Conservation (phyloP, 2,888 invertebrate species). For the Adelphocoris suturalis region DNA sequence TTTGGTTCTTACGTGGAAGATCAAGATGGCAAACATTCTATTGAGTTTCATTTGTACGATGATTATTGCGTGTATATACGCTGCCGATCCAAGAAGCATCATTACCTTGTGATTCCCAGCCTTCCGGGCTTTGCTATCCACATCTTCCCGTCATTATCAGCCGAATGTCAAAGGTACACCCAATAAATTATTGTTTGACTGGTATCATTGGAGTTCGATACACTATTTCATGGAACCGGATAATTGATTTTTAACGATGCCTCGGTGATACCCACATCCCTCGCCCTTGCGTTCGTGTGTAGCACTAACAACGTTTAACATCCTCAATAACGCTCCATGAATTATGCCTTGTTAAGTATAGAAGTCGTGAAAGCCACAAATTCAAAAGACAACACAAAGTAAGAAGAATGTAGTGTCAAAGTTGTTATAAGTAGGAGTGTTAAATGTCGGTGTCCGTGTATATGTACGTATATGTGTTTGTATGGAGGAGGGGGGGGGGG, state of each 20-base stretch:
- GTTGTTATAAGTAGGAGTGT: slow-evolving; percentile 45
- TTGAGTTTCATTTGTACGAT: too few relatives aligned
- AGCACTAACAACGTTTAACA: slow-evolving; percentile 5
- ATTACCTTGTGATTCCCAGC: too few relatives aligned
- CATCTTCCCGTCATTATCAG: not conserved
- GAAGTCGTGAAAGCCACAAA: slow-evolving; percentile 59
- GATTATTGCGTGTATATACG: too few relatives aligned
- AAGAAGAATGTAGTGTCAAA: slow-evolving; percentile 33
- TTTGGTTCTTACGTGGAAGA: too few relatives aligned
- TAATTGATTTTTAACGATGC: not conserved
- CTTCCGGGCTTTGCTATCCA: too few relatives aligned
- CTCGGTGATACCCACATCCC: not conserved
- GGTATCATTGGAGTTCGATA: too few relatives aligned
- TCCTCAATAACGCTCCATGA: not conserved
- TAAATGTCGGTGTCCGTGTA: not conserved
- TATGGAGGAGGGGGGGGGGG: too few relatives aligned
- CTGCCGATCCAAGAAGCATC: too few relatives aligned
- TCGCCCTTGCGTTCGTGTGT: not conserved
- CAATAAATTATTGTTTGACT: too few relatives aligned
- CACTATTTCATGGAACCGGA: not conserved
- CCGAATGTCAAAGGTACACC: not conserved
- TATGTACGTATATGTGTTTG: slow-evolving; percentile 15
- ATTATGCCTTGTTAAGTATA: not conserved
- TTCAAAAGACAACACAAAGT: slow-evolving; percentile 25
- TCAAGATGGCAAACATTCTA: too few relatives aligned